Evolutionary conservation across 1,140 invertebrate genomes (phyloP).

Genomic region (Papilio polytes): DNA sequence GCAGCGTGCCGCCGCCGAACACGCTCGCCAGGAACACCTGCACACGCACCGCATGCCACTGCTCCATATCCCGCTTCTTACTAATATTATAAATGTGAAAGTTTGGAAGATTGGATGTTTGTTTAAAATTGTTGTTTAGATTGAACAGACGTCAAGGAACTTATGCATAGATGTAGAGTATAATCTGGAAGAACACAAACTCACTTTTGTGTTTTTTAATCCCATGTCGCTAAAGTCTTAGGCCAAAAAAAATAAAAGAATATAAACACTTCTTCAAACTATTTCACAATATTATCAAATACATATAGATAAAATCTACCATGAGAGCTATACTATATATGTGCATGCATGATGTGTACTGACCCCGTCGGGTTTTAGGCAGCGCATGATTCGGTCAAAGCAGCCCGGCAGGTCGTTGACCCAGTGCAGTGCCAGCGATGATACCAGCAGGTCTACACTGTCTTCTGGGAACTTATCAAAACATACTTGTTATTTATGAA

Average conservation of each 20-base stretch:
- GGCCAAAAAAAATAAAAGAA: not conserved
- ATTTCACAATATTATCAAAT: not conserved
- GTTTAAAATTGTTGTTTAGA: no score
- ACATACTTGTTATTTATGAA: not conserved
- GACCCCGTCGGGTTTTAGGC: constrained; percentile 95
- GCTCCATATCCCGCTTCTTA: not conserved
- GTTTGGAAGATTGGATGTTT: no score
- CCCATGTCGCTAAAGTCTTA: no score
- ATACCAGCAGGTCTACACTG: constrained; percentile 94
- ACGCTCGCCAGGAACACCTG: constrained; percentile 94
- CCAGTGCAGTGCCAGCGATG: constrained; percentile 96
- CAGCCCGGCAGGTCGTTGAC: constrained; percentile 97
- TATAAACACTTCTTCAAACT: constrained; percentile 6
- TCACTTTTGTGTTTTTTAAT: no score
- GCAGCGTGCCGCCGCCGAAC: constrained; percentile 97
- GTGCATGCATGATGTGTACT: constrained; percentile 83
- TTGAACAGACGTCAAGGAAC: no score
- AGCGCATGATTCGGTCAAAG: constrained; percentile 88
- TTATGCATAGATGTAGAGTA: no score
- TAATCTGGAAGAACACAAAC: no score
- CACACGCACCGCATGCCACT: constrained; percentile 85
- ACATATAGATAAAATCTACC: not conserved
- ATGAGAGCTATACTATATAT: not conserved
- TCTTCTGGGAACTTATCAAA: constrained; percentile 89
- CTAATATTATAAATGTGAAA: no score